Conservation (phyloP, 2,888 invertebrate genomes). For the Cataglyphis rosenhaueri region DNA sequence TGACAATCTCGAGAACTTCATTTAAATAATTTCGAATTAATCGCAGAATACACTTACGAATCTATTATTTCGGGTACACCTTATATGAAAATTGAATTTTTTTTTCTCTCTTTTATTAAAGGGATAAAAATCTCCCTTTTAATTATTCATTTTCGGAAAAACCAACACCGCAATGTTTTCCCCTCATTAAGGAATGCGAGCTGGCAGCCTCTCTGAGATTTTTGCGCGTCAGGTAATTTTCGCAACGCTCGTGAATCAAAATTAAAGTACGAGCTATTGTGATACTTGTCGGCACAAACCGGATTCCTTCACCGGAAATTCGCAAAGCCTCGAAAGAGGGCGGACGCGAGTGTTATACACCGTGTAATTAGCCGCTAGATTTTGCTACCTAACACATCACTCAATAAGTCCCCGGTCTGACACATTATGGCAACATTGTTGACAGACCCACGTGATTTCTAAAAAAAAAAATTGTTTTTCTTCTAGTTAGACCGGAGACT, state of each 20-base stretch:
- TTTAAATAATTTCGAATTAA: not conserved
- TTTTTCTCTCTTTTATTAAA: not conserved
- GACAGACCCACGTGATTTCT: no score
- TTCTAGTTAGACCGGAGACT: no score
- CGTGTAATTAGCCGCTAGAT: conserved; percentile 28
- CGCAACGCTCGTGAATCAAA: conserved; percentile 42
- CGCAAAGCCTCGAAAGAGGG: conserved; percentile 21
- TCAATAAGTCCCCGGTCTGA: no score
- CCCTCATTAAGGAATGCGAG: conserved; percentile 26
- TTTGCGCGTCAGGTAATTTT: conserved; percentile 18
- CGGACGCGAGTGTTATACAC: conserved; percentile 24
- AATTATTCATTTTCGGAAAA: conserved; percentile 20
- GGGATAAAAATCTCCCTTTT: conserved; percentile 3
- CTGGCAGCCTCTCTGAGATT: not conserved
- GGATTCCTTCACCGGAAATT: conserved; percentile 24
- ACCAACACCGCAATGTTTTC: conserved; percentile 16
- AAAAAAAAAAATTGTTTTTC: no score
- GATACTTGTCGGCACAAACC: conserved; percentile 19
- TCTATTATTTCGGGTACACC: not conserved
- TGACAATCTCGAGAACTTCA: not conserved
- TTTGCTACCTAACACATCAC: not conserved
- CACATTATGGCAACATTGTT: no score
- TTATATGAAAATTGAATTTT: no score
- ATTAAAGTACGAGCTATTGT: conserved; percentile 35
- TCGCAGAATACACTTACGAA: not conserved